These are phyloP conservation scores for Tetragonula carbonaria DNA, from an alignment of 2,888 invertebrate species.

Conservation along the genomic window DNA sequence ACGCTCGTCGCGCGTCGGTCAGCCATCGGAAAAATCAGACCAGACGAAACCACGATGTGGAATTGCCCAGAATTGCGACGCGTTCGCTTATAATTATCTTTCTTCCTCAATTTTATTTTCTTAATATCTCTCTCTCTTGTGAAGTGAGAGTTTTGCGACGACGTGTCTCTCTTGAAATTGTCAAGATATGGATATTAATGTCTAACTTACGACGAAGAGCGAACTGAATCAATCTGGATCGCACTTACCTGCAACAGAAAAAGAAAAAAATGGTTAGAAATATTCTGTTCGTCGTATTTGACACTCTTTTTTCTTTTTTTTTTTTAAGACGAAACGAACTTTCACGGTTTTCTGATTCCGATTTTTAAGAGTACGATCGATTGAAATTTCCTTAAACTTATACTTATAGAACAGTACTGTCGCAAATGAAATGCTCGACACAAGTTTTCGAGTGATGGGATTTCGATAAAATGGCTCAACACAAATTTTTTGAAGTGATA, in stretches of 20 bases:
- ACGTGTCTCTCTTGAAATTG: too few species aligned
- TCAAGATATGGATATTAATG: not conserved
- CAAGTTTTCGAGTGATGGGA: too few species aligned
- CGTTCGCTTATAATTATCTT: not conserved
- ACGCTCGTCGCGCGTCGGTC: conserved; percentile 48
- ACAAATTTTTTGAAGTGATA: too few species aligned
- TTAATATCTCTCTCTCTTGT: not conserved
- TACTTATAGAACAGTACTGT: too few species aligned
- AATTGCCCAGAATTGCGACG: not conserved
- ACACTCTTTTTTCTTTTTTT: too few species aligned
- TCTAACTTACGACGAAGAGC: conserved; percentile 7
- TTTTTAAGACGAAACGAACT: too few species aligned
- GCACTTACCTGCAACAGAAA: conserved; percentile 76
- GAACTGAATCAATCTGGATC: not conserved
- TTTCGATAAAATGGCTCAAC: too few species aligned
- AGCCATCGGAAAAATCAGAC: conserved; percentile 31
- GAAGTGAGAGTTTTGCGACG: not conserved
- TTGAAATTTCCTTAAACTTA: too few species aligned
- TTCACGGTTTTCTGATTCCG: too few species aligned
- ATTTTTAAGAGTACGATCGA: too few species aligned
- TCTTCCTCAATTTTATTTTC: not conserved
- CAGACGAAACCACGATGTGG: conserved; percentile 17
- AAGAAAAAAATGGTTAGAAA: not conserved
- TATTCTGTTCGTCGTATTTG: not conserved
- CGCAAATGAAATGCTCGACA: too few species aligned